Conservation (phyloP, 1,140 invertebrate genomes). For the Orius insidiosus region DNA sequence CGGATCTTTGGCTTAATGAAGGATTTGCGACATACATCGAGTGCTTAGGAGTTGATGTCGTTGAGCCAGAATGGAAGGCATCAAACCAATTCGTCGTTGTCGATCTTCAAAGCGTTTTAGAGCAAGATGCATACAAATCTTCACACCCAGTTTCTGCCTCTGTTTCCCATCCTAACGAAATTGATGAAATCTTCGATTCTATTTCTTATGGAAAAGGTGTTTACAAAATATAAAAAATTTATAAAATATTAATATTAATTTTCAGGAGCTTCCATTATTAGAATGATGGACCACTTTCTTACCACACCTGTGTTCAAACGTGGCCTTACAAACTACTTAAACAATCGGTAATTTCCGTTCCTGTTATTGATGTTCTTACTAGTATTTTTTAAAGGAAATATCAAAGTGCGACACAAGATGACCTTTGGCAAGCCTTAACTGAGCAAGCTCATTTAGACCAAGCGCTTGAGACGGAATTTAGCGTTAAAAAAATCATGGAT, state of each 20-base stretch:
- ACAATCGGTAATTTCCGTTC: slow-evolving; percentile 34
- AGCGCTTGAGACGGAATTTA: slow-evolving; percentile 39
- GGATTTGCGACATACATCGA: slow-evolving; percentile 74
- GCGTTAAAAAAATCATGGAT: slow-evolving; percentile 64
- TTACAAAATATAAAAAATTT: not conserved
- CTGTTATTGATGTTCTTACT: not conserved
- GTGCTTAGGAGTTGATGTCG: slow-evolving; percentile 53
- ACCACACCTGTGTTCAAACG: slow-evolving; percentile 66
- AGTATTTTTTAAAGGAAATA: slow-evolving; percentile 35
- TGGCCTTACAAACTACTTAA: slow-evolving; percentile 61
- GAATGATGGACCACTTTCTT: slow-evolving; percentile 89
- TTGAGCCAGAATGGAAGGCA: slow-evolving; percentile 64
- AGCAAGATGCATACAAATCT: slow-evolving; percentile 63
- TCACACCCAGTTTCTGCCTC: slow-evolving; percentile 83
- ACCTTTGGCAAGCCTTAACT: slow-evolving; percentile 68
- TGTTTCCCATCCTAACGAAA: slow-evolving; percentile 77
- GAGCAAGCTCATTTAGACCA: slow-evolving; percentile 44
- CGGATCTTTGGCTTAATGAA: slow-evolving; percentile 77
- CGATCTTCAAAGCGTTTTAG: slow-evolving; percentile 67
- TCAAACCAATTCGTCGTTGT: slow-evolving; percentile 67
- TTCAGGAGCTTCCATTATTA: slow-evolving; percentile 72
- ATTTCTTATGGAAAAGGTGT: slow-evolving; percentile 83
- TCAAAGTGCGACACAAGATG: slow-evolving; percentile 62
- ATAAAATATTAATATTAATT: slow-evolving; percentile 9
- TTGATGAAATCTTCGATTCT: slow-evolving; percentile 82